These are phyloP conservation scores for Neodon shergylaensis DNA, from an alignment of 2,113 vertebrate species.

Conservation along the genomic window DNA sequence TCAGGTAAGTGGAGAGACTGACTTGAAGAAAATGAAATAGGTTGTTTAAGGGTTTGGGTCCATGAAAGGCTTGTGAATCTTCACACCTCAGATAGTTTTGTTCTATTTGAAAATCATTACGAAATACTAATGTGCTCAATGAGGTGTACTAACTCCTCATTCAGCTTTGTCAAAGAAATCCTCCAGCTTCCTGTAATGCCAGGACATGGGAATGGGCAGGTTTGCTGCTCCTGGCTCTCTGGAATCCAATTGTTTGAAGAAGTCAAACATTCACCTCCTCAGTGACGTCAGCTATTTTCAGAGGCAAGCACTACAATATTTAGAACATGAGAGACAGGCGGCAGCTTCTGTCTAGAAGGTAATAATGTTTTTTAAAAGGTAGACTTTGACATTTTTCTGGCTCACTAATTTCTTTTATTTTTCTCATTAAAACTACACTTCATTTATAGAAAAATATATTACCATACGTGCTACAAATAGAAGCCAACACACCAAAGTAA, in stretches of 20 bases:
- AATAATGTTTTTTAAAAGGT: conserved; percentile 34
- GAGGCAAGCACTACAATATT: conserved; percentile 45
- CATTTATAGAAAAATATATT: conserved; percentile 70
- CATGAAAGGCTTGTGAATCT: neutral
- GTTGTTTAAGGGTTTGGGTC: neutral
- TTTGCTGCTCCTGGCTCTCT: neutral
- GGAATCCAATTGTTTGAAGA: neutral
- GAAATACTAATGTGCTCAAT: neutral
- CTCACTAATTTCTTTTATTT: conserved; percentile 71
- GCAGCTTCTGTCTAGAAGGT: conserved; percentile 50
- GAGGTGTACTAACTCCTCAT: neutral
- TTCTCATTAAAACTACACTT: conserved; percentile 67
- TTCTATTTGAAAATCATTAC: neutral
- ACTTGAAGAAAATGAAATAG: neutral
- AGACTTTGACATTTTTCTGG: conserved; percentile 71
- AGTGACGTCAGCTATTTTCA: neutral
- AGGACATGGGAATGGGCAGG: neutral
- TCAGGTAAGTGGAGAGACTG: neutral
- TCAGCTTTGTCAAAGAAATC: rapidly evolving
- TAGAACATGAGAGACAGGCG: neutral
- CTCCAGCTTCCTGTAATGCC: neutral
- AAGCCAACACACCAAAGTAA: conserved; percentile 69
- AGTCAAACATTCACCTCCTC: neutral
- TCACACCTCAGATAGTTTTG: neutral
- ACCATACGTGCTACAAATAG: conserved; percentile 71